A percentile compares a stretch with the other conserved stretches of the same genome.
Evolutionary conservation across 1,140 invertebrate species (phyloP).

Genomic region (Sycophaga agraensis): DNA sequence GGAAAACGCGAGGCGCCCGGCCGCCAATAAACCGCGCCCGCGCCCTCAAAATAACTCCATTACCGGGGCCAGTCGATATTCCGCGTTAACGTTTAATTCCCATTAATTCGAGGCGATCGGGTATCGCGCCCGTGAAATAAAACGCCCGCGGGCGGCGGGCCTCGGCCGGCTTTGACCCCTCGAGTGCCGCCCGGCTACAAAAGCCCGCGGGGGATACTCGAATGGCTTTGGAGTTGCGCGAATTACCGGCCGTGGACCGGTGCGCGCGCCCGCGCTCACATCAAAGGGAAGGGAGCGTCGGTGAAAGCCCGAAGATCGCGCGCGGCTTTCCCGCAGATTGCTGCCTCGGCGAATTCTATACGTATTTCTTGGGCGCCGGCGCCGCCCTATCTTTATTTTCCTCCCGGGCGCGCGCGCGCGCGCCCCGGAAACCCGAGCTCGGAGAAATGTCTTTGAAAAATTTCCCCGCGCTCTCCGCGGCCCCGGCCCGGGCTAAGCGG

Average conservation of each 20-base stretch:
- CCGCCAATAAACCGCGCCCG: too few species aligned
- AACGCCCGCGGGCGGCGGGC: neutral
- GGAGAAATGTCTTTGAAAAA: constrained; percentile 3
- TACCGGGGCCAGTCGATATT: too few species aligned
- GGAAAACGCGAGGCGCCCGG: too few species aligned
- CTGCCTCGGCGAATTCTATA: constrained; percentile 34
- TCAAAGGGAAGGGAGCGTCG: constrained; percentile 35
- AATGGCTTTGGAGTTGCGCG: constrained; percentile 37
- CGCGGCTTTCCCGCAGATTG: constrained; percentile 7
- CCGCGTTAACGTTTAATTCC: too few species aligned
- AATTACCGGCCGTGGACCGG: constrained; percentile 38
- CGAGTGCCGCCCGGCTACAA: constrained; percentile 16
- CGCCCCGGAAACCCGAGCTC: neutral
- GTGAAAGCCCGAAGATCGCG: constrained; percentile 18
- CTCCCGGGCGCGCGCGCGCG: too few species aligned
- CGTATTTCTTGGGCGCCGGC: constrained; percentile 10
- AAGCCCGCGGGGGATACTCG: constrained; percentile 26
- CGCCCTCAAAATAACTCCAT: too few species aligned
- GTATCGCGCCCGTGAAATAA: constrained; percentile 1
- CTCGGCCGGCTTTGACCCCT: too few species aligned
- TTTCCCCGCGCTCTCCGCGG: too few species aligned
- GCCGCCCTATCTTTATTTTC: neutral
- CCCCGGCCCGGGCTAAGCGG: too few species aligned
- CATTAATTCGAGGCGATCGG: neutral
- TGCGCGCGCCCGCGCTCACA: constrained; percentile 31